Evolutionary conservation across 1,140 invertebrate species (phyloP), one percentile per base, ranked within the genome.

Genomic region (Battus philenor): DNA sequence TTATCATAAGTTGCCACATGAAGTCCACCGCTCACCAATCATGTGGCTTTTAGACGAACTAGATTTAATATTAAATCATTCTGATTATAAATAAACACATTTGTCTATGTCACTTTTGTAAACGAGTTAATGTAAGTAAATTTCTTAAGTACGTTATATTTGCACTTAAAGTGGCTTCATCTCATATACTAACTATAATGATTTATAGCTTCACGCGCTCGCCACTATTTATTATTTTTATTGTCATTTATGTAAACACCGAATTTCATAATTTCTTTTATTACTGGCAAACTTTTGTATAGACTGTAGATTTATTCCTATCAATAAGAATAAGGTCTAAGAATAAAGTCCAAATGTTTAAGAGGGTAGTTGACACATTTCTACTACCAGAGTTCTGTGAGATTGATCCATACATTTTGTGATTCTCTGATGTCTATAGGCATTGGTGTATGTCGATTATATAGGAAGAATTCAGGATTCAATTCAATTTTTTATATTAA

Each of bases 281-380:
- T 29, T 11, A 41, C 36, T 46, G 34, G 27, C 47, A 46, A 45
- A 22, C 20, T 39, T 46, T 38, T 51, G 49, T 51, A 46, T 51
- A 51, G 34, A 46, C 49, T 46, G 49, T 51, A 17, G 48, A 49
- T 62, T 58, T 63, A 58, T n/a, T n/a, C n/a, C n/a, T n/a, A n/a
- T n/a, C n/a, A n/a, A n/a, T n/a, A n/a, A n/a, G n/a, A n/a, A n/a
- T n/a, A n/a, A n/a, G n/a, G n/a, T n/a, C n/a, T n/a, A n/a, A n/a
- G n/a, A n/a, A n/a, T n/a, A n/a, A n/a, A n/a, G n/a, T n/a, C n/a
- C n/a, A n/a, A n/a, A n/a, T n/a, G n/a, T n/a, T n/a, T n/a, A n/a
- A n/a, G n/a, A n/a, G n/a, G n/a, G n/a, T n/a, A n/a, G n/a, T n/a
- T n/a, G n/a, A n/a, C n/a, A n/a, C n/a, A n/a, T n/a, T n/a, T n/a